Evolutionary conservation across 1,140 invertebrate genomes (phyloP).

Genomic region (Drosophila rufa): DNA sequence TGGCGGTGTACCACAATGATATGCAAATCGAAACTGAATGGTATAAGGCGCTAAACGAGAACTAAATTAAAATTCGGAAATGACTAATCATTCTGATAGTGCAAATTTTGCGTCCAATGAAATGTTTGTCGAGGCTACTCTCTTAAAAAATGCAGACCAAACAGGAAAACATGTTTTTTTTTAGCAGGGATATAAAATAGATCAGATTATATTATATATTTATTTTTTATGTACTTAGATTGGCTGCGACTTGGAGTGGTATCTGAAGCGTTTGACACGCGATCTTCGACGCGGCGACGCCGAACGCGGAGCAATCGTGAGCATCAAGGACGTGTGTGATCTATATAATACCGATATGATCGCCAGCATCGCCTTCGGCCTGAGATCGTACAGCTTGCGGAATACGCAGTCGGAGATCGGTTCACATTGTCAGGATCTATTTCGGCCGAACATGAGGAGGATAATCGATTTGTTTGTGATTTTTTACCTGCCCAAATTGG

Average conservation of each 20-base stretch:
- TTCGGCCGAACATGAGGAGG: conserved; percentile 86
- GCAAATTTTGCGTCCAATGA: conserved; percentile 3
- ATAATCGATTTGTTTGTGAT: conserved; percentile 86
- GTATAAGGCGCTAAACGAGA: not conserved
- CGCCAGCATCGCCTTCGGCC: conserved; percentile 87
- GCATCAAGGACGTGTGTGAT: conserved; percentile 85
- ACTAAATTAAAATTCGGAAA: not conserved
- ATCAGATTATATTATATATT: not conserved
- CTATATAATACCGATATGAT: conserved; percentile 88
- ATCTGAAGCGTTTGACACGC: conserved; percentile 69
- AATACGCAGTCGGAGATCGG: conserved; percentile 85
- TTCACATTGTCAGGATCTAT: conserved; percentile 85
- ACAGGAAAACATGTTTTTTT: not conserved
- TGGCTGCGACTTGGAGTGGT: conserved; percentile 76
- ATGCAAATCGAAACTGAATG: conserved; percentile 19
- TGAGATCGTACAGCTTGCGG: conserved; percentile 86
- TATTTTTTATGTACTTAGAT: conserved; percentile 29
- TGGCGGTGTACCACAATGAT: not conserved
- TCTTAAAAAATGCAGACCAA: conserved; percentile 2
- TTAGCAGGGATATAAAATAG: not conserved
- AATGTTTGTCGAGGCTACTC: conserved; percentile 2
- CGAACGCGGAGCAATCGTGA: conserved; percentile 58
- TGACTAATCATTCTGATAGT: conserved; percentile 26
- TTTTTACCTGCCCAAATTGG: conserved; percentile 85
- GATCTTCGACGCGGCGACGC: conserved; percentile 64